Base-by-base conservation (phyloP, 2,888 invertebrate genomes). In the Ennomos erosarius region DNA sequence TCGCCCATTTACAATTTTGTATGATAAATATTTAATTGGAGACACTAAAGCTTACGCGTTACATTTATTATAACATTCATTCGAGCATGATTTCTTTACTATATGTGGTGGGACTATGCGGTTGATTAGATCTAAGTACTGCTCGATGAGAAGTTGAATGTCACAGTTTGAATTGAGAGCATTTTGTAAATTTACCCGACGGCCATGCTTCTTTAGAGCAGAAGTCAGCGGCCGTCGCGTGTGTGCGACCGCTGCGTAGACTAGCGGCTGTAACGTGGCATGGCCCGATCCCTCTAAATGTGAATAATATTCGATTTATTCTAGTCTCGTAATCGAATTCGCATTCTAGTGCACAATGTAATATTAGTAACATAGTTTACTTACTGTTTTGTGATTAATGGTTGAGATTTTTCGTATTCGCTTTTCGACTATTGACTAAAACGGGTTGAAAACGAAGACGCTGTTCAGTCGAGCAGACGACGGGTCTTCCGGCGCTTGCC, bases 1-100 rank as follows among this genome's bases (percentile, higher is more conserved):
- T 67, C 46, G 67, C 64, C 68, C 64, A 68, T 68, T 67, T 63
- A 62, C 49, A 67, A 68, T 70, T 69, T 64, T 69, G 73, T 76
- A 80, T 74, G 75, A 75, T 62, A 74, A 64, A 69, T 72, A 69
- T 64, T 78, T 71, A 72, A 77, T 76, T 70, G 67, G 73, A 77
- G 73, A 78, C 77, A 81, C 75, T 78, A 78, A 81, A 82, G 88
- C 89, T 89, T 90, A 71, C 73, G 85, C 85, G 86, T 85, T 84
- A 85, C 85, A 65, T 70, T 88, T 82, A 79, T 79, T 76, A 82
- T 88, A 88, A 89, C 87, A 89, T 84, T 85, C 84, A 89, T 88
- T 81, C 82, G 83, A 89, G 90, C 91, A 90, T 90, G 89, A 83
- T 81, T 85, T 84, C 76, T 84, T 85, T 84, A 59, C 59, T 59